Evolutionary conservation across 2,797 vertebrate genomes (phyloP).

Genomic region (Botia kubotai): DNA sequence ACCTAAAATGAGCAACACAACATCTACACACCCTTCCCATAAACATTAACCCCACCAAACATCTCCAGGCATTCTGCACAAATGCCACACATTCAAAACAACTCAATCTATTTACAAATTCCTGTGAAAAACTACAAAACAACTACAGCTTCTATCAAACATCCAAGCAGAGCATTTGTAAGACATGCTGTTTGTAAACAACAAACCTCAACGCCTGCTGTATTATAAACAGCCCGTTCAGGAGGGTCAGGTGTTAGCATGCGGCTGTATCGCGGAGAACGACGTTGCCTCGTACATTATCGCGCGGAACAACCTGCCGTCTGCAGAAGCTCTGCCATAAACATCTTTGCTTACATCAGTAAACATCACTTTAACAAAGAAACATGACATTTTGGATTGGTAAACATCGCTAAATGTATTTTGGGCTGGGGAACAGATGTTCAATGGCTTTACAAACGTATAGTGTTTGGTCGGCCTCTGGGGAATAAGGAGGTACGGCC

Average conservation of each 20-base stretch:
- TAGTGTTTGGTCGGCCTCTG: background rate
- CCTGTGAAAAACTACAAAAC: background rate
- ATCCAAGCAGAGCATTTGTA: background rate
- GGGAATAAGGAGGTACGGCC: slow-evolving; percentile 49
- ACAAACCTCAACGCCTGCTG: background rate
- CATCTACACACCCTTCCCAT: background rate
- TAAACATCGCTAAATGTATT: slow-evolving; percentile 4
- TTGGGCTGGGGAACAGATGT: slow-evolving; percentile 16
- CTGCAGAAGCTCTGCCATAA: background rate
- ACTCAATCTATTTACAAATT: background rate
- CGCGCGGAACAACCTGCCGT: background rate
- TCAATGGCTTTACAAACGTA: background rate
- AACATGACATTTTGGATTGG: background rate
- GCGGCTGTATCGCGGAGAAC: background rate
- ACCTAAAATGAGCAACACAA: background rate
- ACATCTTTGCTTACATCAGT: background rate
- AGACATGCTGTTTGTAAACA: background rate
- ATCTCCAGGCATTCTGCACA: background rate
- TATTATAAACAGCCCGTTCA: background rate
- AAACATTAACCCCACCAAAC: background rate
- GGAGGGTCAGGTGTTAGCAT: background rate
- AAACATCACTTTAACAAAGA: slow-evolving; percentile 15
- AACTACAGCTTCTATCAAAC: background rate
- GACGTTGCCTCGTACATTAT: background rate
- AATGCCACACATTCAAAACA: background rate